These are phyloP conservation scores for Ephestia elutella DNA, from an alignment of 1,140 invertebrate genomes.

Conservation along the genomic window DNA sequence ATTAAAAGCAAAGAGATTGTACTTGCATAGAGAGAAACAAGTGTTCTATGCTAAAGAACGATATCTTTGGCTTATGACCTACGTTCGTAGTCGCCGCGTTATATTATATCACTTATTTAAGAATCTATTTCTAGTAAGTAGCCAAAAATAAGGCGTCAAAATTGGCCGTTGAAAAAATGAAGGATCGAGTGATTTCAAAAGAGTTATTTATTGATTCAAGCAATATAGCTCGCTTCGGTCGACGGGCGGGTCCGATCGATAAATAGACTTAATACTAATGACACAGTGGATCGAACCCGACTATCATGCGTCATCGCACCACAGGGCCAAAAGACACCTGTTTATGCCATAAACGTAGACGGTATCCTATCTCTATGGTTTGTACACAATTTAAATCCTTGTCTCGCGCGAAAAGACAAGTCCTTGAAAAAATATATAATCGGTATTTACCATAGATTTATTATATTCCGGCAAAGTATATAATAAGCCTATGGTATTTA, in stretches of 20 bases:
- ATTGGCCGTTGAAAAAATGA: background rate
- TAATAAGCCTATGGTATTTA: too few relatives aligned
- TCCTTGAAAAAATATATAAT: too few relatives aligned
- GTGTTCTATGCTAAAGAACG: too few relatives aligned
- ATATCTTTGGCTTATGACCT: too few relatives aligned
- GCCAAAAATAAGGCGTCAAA: background rate
- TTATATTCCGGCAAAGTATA: too few relatives aligned
- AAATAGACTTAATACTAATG: background rate
- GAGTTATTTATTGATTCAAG: background rate
- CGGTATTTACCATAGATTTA: too few relatives aligned
- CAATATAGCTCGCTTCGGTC: background rate
- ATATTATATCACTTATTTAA: background rate
- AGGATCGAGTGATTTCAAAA: background rate
- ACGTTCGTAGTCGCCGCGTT: too few relatives aligned
- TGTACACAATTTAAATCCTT: background rate
- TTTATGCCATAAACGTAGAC: background rate
- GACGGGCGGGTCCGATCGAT: background rate
- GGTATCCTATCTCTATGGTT: background rate
- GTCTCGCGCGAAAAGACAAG: too few relatives aligned
- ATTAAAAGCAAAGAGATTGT: too few relatives aligned
- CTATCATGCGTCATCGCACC: background rate
- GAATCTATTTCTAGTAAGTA: background rate
- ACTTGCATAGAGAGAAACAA: too few relatives aligned
- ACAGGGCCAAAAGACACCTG: background rate
- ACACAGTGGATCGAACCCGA: background rate